phyloP scores from a whole-genome alignment of 2,888 invertebrate genomes.

The Orchestes rusci region DNA sequence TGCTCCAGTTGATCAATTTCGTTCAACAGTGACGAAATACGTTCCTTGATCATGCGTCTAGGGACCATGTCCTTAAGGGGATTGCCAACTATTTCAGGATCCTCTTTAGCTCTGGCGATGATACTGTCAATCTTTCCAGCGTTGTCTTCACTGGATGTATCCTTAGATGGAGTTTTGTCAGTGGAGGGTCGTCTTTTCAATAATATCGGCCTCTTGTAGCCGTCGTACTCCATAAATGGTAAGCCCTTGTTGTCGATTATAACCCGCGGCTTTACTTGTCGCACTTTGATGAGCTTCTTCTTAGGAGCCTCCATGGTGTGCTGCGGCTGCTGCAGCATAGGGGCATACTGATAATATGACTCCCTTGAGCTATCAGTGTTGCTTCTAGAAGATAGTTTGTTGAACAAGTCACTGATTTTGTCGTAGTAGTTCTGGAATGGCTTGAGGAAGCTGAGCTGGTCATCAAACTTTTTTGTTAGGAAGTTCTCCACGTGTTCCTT shows the following conservation, averaged over 20 bases:
- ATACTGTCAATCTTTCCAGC: slow-evolving; percentile 31
- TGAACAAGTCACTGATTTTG: slow-evolving; percentile 12
- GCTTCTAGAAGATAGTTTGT: slow-evolving; percentile 11
- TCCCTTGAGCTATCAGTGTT: background rate
- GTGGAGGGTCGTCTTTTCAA: slow-evolving; percentile 12
- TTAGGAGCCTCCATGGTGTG: slow-evolving; percentile 8
- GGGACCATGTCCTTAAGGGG: slow-evolving; percentile 27
- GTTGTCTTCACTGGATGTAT: slow-evolving; percentile 23
- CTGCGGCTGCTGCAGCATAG: slow-evolving; percentile 6
- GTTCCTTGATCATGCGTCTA: slow-evolving; percentile 34
- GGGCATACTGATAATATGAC: no score
- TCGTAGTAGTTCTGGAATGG: slow-evolving; percentile 19
- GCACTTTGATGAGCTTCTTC: slow-evolving; percentile 29
- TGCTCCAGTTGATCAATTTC: slow-evolving; percentile 36
- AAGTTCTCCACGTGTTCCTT: slow-evolving; percentile 35
- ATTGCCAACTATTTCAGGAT: slow-evolving; percentile 24
- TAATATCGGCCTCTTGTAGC: slow-evolving; percentile 33
- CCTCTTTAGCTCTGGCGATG: slow-evolving; percentile 31
- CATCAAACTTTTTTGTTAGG: slow-evolving; percentile 33
- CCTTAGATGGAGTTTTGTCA: slow-evolving; percentile 2
- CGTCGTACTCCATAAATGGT: slow-evolving; percentile 36
- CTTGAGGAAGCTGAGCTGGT: slow-evolving; percentile 11
- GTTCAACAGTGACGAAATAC: slow-evolving; percentile 33
- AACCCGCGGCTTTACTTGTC: slow-evolving; percentile 35
- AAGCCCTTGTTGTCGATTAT: slow-evolving; percentile 36